Base-by-base conservation (phyloP, 2,888 invertebrate genomes). In the Lasioglossum marginatum region DNA sequence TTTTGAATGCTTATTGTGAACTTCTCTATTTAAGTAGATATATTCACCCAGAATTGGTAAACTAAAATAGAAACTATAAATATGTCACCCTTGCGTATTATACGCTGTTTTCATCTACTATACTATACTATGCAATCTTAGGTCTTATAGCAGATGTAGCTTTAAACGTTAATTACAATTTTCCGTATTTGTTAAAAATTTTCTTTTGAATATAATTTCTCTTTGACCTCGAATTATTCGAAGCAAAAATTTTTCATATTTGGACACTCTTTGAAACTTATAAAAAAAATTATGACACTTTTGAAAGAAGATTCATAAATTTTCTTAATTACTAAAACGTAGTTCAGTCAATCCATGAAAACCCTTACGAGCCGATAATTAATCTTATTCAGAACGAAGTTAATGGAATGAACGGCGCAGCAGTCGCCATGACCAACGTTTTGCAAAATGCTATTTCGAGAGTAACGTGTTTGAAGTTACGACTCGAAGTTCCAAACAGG, bases 371-470 rank as follows among this genome's bases (percentile, higher is more conserved):
- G 31, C 63, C 31, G 60, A 63, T 27, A 63, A 63, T 31, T 31
- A 63, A 63, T 63, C 63, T 63, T 19, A 63, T 34, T 31, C 31
- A 31, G 31, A 63, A 31, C 31, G 63, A 19, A 63, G 19, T 63
- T 31, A 63, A 31, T 63, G 16, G 63, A 31, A 31, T 31, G 63
- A 63, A 34, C 27, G 19, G 16, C 19, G 63, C 63, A 34, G 63
- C 31, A 31, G 63, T 63, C 3, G 34, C 63, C 19, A 63, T 19
- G 19, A 19, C 8, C 63, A 19, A 31, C 31, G 31, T 63, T 63
- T 31, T 63, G 19, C 63, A 63, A 63, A 63, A 63, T 31, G 63
- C 19, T 63, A 63, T 63, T 63, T 63, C 63, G 19, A 63, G 31
- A 19, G 31, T 31, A 63, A 63, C 63, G 19, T 19, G 63, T 31